phyloP scores from a whole-genome alignment of 1,140 invertebrate genomes.

The Chionoecetes opilio region DNA sequence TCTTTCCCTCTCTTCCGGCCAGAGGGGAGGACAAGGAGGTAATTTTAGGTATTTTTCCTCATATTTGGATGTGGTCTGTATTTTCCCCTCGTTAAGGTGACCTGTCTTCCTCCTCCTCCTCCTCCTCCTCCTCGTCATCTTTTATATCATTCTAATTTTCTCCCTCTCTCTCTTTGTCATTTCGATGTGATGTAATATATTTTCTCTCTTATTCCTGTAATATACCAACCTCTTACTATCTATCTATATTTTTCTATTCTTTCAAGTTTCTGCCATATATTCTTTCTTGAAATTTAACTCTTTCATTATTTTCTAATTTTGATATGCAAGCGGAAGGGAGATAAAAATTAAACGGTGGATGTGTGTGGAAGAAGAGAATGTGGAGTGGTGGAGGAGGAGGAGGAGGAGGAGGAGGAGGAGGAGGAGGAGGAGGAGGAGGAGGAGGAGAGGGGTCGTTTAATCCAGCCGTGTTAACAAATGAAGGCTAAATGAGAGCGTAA shows the following conservation, averaged over 20 bases:
- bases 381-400: not conserved
- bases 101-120: conserved; percentile 6
- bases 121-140: not conserved
- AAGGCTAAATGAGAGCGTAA: not conserved
- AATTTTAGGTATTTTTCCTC: conserved; percentile 22
- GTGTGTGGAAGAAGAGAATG: not conserved
- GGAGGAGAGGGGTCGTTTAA: not conserved
- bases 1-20: not conserved
- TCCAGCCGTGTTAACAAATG: conserved; percentile 28
- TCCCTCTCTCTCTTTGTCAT: not conserved
- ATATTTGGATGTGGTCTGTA: not conserved
- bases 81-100: not conserved
- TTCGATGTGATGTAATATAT: not conserved
- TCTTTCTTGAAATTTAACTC: too few relatives aligned
- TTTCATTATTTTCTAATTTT: too few relatives aligned
- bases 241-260: not conserved
- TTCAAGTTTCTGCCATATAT: not conserved
- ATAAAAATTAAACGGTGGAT: not conserved
- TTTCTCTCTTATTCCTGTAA: not conserved
- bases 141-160: conserved; percentile 1
- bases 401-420: not conserved
- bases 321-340: not conserved
- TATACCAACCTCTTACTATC: not conserved
- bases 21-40: not conserved
- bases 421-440: not conserved